Evolutionary conservation across 2,888 invertebrate genomes (phyloP).

Genomic region (Blera fallax): DNA sequence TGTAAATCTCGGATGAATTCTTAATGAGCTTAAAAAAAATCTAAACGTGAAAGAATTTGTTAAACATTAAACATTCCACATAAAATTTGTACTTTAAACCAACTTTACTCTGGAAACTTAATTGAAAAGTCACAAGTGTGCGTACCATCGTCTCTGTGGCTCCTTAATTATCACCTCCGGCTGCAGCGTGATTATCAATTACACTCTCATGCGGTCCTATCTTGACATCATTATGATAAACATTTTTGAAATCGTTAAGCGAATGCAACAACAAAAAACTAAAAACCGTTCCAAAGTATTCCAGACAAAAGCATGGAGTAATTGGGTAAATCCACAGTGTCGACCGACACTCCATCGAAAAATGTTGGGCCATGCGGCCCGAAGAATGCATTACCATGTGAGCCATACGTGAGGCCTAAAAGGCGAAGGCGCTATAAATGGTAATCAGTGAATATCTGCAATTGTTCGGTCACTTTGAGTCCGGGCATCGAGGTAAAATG

Average conservation of each 20-base stretch:
- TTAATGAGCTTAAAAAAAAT: too few species aligned
- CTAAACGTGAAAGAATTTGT: too few species aligned
- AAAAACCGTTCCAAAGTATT: conserved; percentile 41
- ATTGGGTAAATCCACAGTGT: conserved; percentile 57
- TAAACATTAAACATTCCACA: too few species aligned
- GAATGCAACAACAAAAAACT: neutral
- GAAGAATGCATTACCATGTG: conserved; percentile 65
- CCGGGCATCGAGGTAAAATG: conserved; percentile 49
- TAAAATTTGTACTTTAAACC: too few species aligned
- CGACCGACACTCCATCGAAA: conserved; percentile 57
- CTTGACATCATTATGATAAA: conserved; percentile 61
- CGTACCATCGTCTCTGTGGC: neutral
- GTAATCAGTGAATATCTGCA: conserved; percentile 69
- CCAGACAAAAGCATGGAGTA: conserved; percentile 39
- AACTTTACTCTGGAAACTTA: neutral
- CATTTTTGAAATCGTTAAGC: conserved; percentile 50
- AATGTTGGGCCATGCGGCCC: conserved; percentile 48
- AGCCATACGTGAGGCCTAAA: conserved; percentile 32
- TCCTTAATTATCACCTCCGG: conserved; percentile 37
- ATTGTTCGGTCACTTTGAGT: conserved; percentile 71
- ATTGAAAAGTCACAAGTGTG: neutral
- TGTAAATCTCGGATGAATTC: too few species aligned
- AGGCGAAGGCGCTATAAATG: conserved; percentile 70
- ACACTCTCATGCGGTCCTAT: conserved; percentile 38
- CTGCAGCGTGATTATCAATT: conserved; percentile 43